Conservation (phyloP, 2,888 invertebrate genomes). For the Agriopis aurantiaria region DNA sequence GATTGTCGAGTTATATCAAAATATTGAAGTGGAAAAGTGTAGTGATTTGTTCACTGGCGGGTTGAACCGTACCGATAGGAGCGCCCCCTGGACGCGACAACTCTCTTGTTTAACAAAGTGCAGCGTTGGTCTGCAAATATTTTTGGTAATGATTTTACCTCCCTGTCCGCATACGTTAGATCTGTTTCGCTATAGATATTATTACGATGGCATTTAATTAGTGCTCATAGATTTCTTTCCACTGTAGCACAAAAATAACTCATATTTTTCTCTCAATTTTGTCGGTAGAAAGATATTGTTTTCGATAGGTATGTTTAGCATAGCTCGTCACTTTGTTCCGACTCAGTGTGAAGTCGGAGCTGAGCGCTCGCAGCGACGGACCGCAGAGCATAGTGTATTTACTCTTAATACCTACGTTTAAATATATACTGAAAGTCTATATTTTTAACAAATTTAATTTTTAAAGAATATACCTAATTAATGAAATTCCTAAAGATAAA, state of each 20-base stretch:
- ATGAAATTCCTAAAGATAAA: conserved; percentile 83
- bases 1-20: no score
- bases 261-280: conserved; percentile 68
- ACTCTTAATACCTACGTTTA: conserved; percentile 76
- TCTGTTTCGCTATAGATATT: conserved; percentile 67
- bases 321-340: conserved; percentile 63
- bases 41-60: no score
- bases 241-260: conserved; percentile 68
- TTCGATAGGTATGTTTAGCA: conserved; percentile 63
- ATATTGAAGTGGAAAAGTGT: no score
- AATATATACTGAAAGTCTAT: conserved; percentile 79
- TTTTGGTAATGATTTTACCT: conserved; percentile 79
- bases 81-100: conserved; percentile 39
- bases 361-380: conserved; percentile 59
- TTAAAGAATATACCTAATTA: conserved; percentile 77
- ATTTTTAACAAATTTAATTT: conserved; percentile 84
- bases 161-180: conserved; percentile 52
- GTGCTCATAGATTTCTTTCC: conserved; percentile 74
- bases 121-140: conserved; percentile 75
- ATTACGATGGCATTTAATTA: conserved; percentile 74
- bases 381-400: conserved; percentile 67
- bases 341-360: conserved; percentile 58
- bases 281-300: conserved; percentile 65
- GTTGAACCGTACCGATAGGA: conserved; percentile 1
- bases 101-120: conserved; percentile 56